Evolutionary conservation across 1,140 invertebrate genomes (phyloP).

Genomic region (Pogonognathellus flavescens): DNA sequence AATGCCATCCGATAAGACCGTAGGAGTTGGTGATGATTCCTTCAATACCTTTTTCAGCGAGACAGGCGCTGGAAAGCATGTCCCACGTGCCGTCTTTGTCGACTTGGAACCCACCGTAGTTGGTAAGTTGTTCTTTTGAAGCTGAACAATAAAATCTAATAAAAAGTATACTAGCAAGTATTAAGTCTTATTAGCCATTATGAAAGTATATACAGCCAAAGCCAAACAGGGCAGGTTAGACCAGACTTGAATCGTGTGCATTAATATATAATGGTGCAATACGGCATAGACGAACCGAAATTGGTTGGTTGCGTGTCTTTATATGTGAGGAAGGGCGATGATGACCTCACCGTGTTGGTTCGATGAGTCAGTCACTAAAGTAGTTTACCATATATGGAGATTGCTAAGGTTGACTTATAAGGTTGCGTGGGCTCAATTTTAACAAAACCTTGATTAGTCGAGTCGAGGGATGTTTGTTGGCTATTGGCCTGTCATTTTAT

Average conservation of each 20-base stretch:
- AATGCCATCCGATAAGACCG: constrained; percentile 78
- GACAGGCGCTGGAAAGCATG: constrained; percentile 77
- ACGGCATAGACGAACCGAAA: background rate
- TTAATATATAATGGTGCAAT: constrained; percentile 5
- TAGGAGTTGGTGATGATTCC: constrained; percentile 83
- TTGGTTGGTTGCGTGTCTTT: constrained; percentile 8
- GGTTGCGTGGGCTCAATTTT: background rate
- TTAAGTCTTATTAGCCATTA: background rate
- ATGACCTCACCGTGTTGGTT: background rate
- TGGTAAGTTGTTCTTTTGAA: constrained; percentile 66
- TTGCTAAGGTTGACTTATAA: background rate
- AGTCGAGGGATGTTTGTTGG: background rate
- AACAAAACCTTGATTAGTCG: background rate
- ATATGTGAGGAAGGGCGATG: background rate
- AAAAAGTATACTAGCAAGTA: background rate
- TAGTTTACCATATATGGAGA: constrained; percentile 3
- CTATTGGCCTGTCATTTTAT: no score
- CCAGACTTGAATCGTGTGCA: background rate
- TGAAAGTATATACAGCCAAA: background rate
- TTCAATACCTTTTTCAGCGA: constrained; percentile 94
- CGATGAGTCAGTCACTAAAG: constrained; percentile 3
- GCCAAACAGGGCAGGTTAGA: background rate
- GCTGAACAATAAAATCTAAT: background rate
- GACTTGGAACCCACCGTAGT: constrained; percentile 72
- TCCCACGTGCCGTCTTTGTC: constrained; percentile 71